These are phyloP conservation scores for Gouania willdenowi DNA, from an alignment of 2,797 vertebrate genomes.

Conservation along the genomic window DNA sequence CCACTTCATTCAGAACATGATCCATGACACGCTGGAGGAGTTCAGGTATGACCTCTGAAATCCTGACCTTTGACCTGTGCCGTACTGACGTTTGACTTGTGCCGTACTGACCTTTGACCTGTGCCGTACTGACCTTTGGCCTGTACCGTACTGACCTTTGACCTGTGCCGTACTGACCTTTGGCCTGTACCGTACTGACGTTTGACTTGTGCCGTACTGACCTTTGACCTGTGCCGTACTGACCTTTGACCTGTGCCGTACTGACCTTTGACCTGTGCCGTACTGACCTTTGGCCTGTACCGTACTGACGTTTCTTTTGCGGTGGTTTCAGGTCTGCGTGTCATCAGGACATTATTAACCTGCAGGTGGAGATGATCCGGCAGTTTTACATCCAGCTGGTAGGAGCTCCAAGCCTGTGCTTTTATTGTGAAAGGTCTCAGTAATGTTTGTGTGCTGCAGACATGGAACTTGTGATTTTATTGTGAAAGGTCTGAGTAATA, in stretches of 20 bases:
- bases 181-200: no score
- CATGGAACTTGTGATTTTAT: no score
- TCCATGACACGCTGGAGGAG: slow-evolving; percentile 93
- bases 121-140: not conserved
- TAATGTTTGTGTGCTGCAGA: no score
- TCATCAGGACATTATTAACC: slow-evolving; percentile 92
- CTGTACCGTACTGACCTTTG: not conserved
- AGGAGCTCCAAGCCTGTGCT: no score
- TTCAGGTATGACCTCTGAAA: slow-evolving; percentile 79
- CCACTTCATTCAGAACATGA: slow-evolving; percentile 95
- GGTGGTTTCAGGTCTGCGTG: slow-evolving; percentile 80
- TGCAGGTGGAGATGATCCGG: slow-evolving; percentile 97
- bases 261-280: not conserved
- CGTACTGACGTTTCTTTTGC: not conserved
- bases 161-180: not conserved
- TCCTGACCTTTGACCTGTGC: not conserved
- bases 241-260: not conserved
- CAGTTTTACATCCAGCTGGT: slow-evolving; percentile 98
- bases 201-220: slow-evolving; percentile 42
- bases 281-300: no score
- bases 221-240: not conserved
- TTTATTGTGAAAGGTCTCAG: no score
- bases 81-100: no score
- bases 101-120: not conserved
- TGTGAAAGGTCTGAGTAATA: not conserved